These are phyloP conservation scores for Grammomys dolichurus DNA, from an alignment of 2,113 vertebrate species.

Conservation along the genomic window DNA sequence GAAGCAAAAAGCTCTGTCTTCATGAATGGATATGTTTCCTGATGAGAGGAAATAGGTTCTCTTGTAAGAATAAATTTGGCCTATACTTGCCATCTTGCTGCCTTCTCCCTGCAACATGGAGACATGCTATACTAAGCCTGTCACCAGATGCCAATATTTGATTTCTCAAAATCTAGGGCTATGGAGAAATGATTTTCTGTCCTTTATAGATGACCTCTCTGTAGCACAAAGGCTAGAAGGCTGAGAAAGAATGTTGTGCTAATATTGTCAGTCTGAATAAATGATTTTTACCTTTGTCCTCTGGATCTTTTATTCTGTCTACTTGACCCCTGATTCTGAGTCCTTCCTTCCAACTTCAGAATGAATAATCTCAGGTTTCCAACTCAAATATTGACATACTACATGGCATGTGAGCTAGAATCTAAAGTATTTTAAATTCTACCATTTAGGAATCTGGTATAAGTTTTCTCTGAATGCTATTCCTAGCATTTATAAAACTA, in stretches of 20 bases:
- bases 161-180: neutral
- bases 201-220: neutral
- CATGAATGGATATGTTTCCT: neutral
- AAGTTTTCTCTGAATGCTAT: neutral
- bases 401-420: neutral
- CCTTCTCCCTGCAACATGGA: neutral
- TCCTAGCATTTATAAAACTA: slow-evolving; percentile 36
- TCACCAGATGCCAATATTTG: neutral
- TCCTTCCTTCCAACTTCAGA: neutral
- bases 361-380: neutral
- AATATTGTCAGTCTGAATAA: neutral
- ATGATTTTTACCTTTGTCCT: neutral
- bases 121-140: neutral
- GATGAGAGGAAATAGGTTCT: neutral
- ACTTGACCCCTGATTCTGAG: neutral
- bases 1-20: neutral
- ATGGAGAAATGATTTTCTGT: neutral
- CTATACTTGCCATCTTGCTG: neutral
- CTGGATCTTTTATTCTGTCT: neutral
- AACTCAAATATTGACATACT: neutral
- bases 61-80: neutral
- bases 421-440: neutral
- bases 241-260: neutral
- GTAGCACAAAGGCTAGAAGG: neutral
- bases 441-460: neutral